Conservation (phyloP, 1,140 invertebrate genomes). For the Thaumetopoea pityocampa region DNA sequence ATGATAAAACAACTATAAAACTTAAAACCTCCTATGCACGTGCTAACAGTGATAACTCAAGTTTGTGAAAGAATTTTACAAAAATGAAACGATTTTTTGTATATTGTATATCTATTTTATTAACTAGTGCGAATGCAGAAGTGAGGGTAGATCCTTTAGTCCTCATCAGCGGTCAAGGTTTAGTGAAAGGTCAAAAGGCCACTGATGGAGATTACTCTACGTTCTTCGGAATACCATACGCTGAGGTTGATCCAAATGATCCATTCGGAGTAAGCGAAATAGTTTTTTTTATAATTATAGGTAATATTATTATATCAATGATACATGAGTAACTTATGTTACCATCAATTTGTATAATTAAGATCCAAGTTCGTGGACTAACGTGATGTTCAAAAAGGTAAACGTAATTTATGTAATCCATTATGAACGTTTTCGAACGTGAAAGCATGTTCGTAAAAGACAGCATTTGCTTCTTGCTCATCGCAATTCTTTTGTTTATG, state of each 20-base stretch:
- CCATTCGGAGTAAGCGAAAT: conserved; percentile 59
- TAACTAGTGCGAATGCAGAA: conserved; percentile 34
- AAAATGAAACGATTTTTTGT: conserved; percentile 2
- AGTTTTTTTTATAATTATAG: background rate
- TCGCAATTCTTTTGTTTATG: too few relatives aligned
- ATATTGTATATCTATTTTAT: conserved; percentile 27
- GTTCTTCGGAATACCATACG: conserved; percentile 61
- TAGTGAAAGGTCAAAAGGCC: conserved; percentile 53
- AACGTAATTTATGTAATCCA: too few relatives aligned
- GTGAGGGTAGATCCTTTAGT: conserved; percentile 60
- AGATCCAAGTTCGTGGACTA: too few relatives aligned
- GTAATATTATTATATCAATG: too few relatives aligned
- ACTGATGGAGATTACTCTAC: conserved; percentile 51
- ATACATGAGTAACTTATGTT: too few relatives aligned
- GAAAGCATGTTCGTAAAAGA: too few relatives aligned
- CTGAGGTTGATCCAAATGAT: conserved; percentile 43
- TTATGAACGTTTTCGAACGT: too few relatives aligned
- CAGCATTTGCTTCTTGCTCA: too few relatives aligned
- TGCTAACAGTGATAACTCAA: conserved; percentile 8
- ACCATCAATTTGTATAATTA: too few relatives aligned
- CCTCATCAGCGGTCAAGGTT: conserved; percentile 47
- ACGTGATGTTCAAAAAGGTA: too few relatives aligned
- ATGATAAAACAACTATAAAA: conserved; percentile 39
- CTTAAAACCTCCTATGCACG: conserved; percentile 14
- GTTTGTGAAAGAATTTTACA: too few relatives aligned